phyloP scores from a whole-genome alignment of 2,888 invertebrate species.

The Noctua pronuba region DNA sequence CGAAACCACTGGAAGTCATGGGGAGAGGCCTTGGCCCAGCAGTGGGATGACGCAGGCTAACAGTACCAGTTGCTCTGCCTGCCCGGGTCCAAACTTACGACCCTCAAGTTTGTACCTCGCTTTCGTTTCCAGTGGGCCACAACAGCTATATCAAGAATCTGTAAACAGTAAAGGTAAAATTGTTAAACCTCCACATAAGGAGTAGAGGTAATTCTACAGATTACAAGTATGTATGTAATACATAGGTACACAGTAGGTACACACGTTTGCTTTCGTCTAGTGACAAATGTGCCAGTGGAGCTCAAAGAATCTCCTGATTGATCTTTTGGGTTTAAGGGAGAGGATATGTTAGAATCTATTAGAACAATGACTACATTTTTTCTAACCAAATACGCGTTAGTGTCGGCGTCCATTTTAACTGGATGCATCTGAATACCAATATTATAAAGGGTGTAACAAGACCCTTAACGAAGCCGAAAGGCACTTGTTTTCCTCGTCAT shows the following conservation, averaged over 20 bases:
- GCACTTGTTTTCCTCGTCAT: too few relatives aligned
- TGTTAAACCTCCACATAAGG: neutral
- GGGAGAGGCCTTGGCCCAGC: too few relatives aligned
- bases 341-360: conserved; percentile 26
- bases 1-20: too few relatives aligned
- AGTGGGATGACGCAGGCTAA: too few relatives aligned
- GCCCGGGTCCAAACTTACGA: too few relatives aligned
- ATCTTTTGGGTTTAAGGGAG: conserved; percentile 53
- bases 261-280: conserved; percentile 10
- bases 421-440: neutral
- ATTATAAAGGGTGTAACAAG: too few relatives aligned
- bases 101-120: too few relatives aligned
- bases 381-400: neutral
- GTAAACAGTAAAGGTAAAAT: neutral
- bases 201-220: neutral
- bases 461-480: too few relatives aligned
- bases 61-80: too few relatives aligned
- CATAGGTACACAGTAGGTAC: neutral
- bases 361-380: neutral
- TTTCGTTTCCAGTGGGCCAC: too few relatives aligned
- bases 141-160: too few relatives aligned
- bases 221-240: neutral
- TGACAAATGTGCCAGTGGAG: conserved; percentile 42
- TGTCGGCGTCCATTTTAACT: neutral
- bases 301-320: conserved; percentile 57